phyloP scores from a whole-genome alignment of 2,888 invertebrate species.

The Portevinia maculata region DNA sequence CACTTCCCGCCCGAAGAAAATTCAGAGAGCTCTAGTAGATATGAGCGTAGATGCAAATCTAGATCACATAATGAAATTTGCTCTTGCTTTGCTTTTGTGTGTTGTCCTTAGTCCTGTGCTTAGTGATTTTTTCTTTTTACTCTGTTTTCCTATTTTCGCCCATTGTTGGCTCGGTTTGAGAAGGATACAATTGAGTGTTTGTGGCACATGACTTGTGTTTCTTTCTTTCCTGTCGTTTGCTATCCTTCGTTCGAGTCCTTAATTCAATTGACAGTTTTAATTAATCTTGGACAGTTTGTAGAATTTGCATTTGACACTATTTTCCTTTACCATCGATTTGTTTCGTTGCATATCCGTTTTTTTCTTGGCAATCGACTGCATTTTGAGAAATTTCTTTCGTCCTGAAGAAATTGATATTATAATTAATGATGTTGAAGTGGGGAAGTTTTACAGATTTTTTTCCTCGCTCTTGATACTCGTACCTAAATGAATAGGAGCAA shows the following conservation, averaged over 20 bases:
- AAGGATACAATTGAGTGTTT: slow-evolving; percentile 38
- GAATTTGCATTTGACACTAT: slow-evolving; percentile 63
- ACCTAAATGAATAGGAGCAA: too few relatives aligned
- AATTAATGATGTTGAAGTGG: neutral
- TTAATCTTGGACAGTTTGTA: slow-evolving; percentile 60
- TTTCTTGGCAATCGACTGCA: slow-evolving; percentile 36
- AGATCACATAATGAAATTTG: slow-evolving; percentile 45
- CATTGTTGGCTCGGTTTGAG: neutral
- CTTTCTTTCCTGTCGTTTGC: slow-evolving; percentile 8
- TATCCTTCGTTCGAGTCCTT: slow-evolving; percentile 10
- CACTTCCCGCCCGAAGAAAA: slow-evolving; percentile 11
- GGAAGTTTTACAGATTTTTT: neutral
- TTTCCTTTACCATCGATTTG: slow-evolving; percentile 34
- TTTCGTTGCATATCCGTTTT: slow-evolving; percentile 10
- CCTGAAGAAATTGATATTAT: too few relatives aligned
- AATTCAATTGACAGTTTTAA: slow-evolving; percentile 65
- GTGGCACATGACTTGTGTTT: slow-evolving; percentile 40
- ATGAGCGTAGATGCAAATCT: slow-evolving; percentile 28
- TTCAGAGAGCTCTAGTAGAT: neutral
- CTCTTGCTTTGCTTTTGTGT: slow-evolving; percentile 41
- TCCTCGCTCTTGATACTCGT: too few relatives aligned
- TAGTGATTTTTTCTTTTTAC: neutral
- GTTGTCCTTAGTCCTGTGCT: slow-evolving; percentile 9
- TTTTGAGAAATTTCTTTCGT: slow-evolving; percentile 37
- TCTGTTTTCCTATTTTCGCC: neutral